A percentile compares a stretch with the other conserved stretches of the same genome.
Evolutionary conservation across 2,888 invertebrate species (phyloP).

Genomic region (Clistopyga incitator): DNA sequence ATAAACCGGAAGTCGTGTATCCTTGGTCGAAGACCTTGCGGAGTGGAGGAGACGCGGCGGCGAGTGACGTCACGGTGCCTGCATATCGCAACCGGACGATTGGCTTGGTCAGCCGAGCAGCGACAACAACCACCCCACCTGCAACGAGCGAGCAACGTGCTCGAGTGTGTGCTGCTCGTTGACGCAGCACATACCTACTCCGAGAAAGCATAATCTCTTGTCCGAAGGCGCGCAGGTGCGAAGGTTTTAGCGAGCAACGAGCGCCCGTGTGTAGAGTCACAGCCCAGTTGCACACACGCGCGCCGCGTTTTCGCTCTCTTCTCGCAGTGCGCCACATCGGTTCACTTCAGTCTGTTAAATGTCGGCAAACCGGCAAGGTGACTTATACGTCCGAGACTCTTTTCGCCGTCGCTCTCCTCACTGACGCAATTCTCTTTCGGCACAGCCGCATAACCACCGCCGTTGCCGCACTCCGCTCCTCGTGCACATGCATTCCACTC

Average conservation of each 20-base stretch:
- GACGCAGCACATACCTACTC: slow-evolving; percentile 13
- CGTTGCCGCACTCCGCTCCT: neutral
- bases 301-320: slow-evolving; percentile 34
- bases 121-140: slow-evolving; percentile 22
- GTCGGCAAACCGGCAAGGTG: slow-evolving; percentile 40
- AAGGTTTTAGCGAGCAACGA: slow-evolving; percentile 4
- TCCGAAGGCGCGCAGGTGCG: slow-evolving; percentile 62
- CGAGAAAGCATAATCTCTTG: slow-evolving; percentile 50
- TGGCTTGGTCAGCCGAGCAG: slow-evolving; percentile 18
- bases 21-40: slow-evolving; percentile 40
- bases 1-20: slow-evolving; percentile 36
- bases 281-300: slow-evolving; percentile 30
- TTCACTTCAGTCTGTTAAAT: slow-evolving; percentile 61
- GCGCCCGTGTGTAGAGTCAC: neutral
- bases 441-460: neutral
- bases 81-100: slow-evolving; percentile 6
- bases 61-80: neutral
- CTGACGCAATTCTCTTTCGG: slow-evolving; percentile 12
- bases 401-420: neutral
- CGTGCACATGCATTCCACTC: neutral
- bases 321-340: slow-evolving; percentile 18
- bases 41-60: neutral
- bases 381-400: slow-evolving; percentile 9
- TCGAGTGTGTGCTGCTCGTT: neutral
- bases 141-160: slow-evolving; percentile 14